phyloP scores from a whole-genome alignment of 1,140 invertebrate genomes.

The Delia radicum region DNA sequence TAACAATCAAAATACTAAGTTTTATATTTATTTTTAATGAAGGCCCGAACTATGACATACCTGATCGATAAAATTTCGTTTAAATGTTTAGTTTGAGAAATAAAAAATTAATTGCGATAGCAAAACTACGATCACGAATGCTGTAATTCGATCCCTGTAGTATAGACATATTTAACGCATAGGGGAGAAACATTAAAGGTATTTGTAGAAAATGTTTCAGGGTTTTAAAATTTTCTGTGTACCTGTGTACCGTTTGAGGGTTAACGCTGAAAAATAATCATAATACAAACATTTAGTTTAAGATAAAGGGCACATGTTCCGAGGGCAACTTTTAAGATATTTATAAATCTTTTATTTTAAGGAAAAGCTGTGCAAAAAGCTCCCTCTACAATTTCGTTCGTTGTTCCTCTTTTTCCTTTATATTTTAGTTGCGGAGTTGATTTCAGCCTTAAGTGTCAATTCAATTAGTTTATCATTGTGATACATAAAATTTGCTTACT shows the following conservation, averaged over 20 bases:
- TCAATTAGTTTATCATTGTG: slow-evolving; percentile 23
- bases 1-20: too few species aligned
- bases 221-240: not conserved
- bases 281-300: not conserved
- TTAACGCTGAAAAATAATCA: not conserved
- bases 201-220: too few species aligned
- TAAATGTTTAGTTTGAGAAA: too few species aligned
- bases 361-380: not conserved
- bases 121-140: too few species aligned
- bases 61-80: too few species aligned
- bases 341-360: not conserved
- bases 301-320: not conserved
- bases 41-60: too few species aligned
- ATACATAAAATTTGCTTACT: slow-evolving; percentile 23
- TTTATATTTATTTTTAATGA: too few species aligned
- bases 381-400: not conserved
- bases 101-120: too few species aligned
- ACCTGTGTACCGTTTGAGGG: not conserved
- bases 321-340: not conserved
- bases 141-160: too few species aligned
- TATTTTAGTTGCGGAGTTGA: not conserved
- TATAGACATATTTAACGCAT: too few species aligned
- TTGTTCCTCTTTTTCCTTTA: not conserved
- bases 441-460: slow-evolving; percentile 17
- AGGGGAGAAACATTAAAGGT: too few species aligned